Evolutionary conservation across 2,113 vertebrate genomes (phyloP).

Genomic region (Perca schrenkii): DNA sequence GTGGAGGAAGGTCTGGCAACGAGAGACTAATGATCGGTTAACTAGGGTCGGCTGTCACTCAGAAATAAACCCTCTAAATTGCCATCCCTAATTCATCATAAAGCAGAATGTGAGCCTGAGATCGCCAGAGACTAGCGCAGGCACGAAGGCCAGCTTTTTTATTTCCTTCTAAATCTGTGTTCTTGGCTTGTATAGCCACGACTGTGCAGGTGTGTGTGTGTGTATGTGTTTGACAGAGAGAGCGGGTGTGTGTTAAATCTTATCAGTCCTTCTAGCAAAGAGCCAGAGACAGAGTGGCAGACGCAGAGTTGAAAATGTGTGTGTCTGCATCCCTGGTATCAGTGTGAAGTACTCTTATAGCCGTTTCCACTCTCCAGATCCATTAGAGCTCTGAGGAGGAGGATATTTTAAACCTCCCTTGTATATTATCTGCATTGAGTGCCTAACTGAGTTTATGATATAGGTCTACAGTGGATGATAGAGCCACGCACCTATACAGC

Average conservation of each 20-base stretch:
- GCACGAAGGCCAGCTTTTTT: background rate
- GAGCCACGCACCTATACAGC: background rate
- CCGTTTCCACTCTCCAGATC: constrained; percentile 51
- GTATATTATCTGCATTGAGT: background rate
- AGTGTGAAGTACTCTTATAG: constrained; percentile 52
- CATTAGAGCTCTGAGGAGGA: constrained; percentile 60
- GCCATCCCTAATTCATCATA: too few species aligned
- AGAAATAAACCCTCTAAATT: too few species aligned
- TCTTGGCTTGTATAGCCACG: background rate
- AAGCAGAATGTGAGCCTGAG: too few species aligned
- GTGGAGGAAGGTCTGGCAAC: too few species aligned
- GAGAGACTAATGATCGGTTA: too few species aligned
- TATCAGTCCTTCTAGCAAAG: constrained; percentile 25
- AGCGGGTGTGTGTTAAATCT: background rate
- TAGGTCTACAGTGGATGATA: background rate
- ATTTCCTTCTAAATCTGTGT: background rate
- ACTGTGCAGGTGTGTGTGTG: background rate
- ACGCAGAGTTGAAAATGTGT: constrained; percentile 52
- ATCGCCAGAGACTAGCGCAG: too few species aligned
- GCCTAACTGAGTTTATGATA: background rate
- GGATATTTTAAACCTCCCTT: constrained; percentile 51
- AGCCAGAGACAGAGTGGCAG: constrained; percentile 33
- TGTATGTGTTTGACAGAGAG: background rate
- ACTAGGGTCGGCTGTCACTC: too few species aligned
- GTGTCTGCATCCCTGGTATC: constrained; percentile 32